Evolutionary conservation across 2,888 invertebrate genomes (phyloP).

Genomic region (Dicyrtoma fusca): DNA sequence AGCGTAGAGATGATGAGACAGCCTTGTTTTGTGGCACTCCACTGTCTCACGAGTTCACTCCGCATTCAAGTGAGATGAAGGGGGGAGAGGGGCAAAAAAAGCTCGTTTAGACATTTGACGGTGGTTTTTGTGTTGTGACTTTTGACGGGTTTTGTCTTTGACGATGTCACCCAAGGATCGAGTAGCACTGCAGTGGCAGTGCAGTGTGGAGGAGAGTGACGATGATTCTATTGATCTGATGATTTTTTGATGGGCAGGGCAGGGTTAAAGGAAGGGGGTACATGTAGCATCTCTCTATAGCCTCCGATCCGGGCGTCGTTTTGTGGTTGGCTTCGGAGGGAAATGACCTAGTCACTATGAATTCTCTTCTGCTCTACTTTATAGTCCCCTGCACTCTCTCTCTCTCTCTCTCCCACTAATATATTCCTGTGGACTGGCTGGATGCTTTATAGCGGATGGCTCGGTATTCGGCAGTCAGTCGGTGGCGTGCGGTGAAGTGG

Average conservation of each 20-base stretch:
- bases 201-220: too few species aligned
- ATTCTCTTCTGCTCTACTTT: neutral
- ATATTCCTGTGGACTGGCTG: too few species aligned
- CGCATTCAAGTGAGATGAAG: neutral
- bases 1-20: neutral
- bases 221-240: too few species aligned
- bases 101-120: neutral
- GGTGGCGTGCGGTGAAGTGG: slow-evolving; percentile 15
- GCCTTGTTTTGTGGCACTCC: neutral
- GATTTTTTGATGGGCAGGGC: too few species aligned
- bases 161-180: too few species aligned
- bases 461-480: too few species aligned
- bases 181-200: too few species aligned
- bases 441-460: neutral
- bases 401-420: too few species aligned
- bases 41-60: neutral
- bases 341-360: slow-evolving; percentile 27
- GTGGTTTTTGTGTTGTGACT: slow-evolving; percentile 5
- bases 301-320: neutral
- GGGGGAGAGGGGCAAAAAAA: slow-evolving; percentile 4
- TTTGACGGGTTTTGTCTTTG: too few species aligned
- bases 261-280: too few species aligned
- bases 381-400: neutral
- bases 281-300: too few species aligned
- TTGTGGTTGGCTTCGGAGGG: slow-evolving; percentile 11